Evolutionary conservation across 2,113 vertebrate species (phyloP).

Genomic region (Gymnarchus niloticus): DNA sequence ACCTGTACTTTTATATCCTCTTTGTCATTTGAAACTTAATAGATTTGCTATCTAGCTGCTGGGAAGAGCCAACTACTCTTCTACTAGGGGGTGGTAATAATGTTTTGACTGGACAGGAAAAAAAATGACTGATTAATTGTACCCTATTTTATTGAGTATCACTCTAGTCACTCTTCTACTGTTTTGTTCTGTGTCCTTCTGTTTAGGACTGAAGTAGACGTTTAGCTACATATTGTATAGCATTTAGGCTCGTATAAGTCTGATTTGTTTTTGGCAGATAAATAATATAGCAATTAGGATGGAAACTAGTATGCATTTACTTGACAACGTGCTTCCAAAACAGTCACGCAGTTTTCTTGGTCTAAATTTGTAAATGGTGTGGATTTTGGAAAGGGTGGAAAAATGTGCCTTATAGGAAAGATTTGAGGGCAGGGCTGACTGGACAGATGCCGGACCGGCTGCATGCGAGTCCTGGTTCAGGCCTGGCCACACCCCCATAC

Average conservation of each 20-base stretch:
- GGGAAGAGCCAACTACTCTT: too few relatives aligned
- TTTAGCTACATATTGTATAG: background rate
- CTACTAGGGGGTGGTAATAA: too few relatives aligned
- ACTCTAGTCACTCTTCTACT: background rate
- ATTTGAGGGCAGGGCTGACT: background rate
- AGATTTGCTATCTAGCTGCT: too few relatives aligned
- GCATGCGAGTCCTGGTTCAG: background rate
- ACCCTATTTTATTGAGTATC: background rate
- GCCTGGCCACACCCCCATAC: background rate
- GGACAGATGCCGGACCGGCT: background rate
- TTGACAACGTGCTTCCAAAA: too few relatives aligned
- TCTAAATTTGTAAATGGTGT: background rate
- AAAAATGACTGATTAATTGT: background rate
- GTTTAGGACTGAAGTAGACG: background rate
- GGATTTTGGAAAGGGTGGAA: background rate
- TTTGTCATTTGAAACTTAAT: too few relatives aligned
- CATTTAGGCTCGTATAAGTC: background rate
- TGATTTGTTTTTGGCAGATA: background rate
- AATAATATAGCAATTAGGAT: too few relatives aligned
- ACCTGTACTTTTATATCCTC: too few relatives aligned
- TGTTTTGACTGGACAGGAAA: too few relatives aligned
- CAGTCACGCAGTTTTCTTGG: background rate
- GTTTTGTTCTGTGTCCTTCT: background rate
- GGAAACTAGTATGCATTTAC: too few relatives aligned
- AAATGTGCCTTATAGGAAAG: slow-evolving; percentile 1